Conservation (phyloP, 2,113 vertebrate species). For the Arenaria interpres region DNA sequence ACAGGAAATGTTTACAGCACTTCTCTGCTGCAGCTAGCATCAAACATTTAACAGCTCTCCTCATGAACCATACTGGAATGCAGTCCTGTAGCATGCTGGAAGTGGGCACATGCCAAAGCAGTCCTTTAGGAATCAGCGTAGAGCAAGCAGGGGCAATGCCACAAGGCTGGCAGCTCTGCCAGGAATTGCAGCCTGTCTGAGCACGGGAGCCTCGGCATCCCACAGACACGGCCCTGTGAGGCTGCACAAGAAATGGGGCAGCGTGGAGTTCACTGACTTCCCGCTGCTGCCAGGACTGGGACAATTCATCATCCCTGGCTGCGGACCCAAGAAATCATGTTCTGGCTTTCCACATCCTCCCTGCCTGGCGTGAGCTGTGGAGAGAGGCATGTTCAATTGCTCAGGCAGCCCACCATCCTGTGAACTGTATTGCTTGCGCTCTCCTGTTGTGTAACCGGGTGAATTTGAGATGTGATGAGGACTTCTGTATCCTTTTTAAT, state of each 20-base stretch:
- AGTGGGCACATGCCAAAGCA: background rate
- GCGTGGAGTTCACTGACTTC: no score
- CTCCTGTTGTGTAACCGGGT: background rate
- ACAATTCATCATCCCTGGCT: background rate
- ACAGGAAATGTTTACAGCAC: background rate
- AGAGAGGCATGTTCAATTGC: no score
- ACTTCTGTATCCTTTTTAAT: background rate
- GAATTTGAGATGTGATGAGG: background rate
- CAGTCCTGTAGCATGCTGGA: background rate
- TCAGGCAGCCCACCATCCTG: background rate
- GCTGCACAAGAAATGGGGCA: background rate
- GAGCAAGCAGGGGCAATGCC: background rate
- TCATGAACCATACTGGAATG: background rate
- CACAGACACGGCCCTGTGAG: background rate
- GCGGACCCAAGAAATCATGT: background rate
- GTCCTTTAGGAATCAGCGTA: background rate
- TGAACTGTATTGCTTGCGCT: background rate
- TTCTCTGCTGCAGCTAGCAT: background rate
- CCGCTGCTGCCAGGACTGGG: background rate
- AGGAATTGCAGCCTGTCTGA: background rate
- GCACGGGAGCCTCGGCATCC: background rate
- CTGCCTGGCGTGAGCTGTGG: background rate
- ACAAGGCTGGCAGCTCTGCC: background rate
- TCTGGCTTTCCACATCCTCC: background rate
- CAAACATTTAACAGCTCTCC: slow-evolving; percentile 13